These are phyloP conservation scores for Drosophila sp. DNA, from an alignment of 1,140 invertebrate genomes.

Conservation along the genomic window DNA sequence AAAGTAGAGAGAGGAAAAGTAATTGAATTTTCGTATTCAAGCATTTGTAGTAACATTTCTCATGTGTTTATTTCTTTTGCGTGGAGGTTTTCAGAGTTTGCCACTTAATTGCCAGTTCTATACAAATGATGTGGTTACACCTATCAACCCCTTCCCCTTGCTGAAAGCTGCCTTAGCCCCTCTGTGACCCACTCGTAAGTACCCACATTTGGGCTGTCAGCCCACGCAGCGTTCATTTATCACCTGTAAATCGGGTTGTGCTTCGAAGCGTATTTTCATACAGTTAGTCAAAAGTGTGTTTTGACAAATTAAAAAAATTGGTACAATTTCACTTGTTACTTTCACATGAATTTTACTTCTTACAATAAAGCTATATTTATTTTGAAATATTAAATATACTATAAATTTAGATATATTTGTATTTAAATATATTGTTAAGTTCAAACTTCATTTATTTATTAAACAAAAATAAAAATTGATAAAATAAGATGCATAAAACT, in stretches of 20 bases:
- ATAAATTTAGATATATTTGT: too few species aligned
- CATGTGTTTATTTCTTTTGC: conserved; percentile 25
- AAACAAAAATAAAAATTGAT: too few species aligned
- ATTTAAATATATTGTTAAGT: too few species aligned
- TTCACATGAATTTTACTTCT: too few species aligned
- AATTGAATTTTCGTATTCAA: conserved; percentile 18
- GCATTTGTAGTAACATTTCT: conserved; percentile 27
- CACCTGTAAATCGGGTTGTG: conserved; percentile 57
- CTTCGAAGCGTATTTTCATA: conserved; percentile 25
- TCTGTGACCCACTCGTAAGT: conserved; percentile 32
- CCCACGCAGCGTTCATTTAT: conserved; percentile 63
- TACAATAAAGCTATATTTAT: too few species aligned
- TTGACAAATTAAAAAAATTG: too few species aligned
- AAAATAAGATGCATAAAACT: too few species aligned
- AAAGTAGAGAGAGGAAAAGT: background rate
- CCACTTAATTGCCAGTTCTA: conserved; percentile 43
- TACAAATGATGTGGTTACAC: conserved; percentile 44
- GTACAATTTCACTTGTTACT: too few species aligned
- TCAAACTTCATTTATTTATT: too few species aligned
- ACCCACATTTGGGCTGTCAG: conserved; percentile 75
- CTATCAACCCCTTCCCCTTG: background rate
- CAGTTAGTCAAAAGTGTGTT: too few species aligned
- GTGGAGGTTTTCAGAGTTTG: conserved; percentile 2
- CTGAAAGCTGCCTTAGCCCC: background rate
- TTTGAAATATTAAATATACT: too few species aligned